These are phyloP conservation scores for Anguilla anguilla DNA, from an alignment of 2,797 vertebrate species.

Conservation along the genomic window DNA sequence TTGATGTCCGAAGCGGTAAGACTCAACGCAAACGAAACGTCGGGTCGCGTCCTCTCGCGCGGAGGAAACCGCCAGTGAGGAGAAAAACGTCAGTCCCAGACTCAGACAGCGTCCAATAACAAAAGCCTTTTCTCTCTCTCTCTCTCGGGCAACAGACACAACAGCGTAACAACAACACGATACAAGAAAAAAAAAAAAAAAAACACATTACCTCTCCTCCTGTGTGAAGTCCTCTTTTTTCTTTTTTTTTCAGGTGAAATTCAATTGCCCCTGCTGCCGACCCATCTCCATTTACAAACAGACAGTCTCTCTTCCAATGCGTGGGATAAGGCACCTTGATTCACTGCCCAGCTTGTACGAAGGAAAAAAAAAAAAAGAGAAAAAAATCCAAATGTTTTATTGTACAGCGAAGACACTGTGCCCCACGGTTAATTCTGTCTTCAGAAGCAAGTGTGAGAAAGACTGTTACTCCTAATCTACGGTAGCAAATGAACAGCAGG, in stretches of 20 bases:
- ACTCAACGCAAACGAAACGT: slow-evolving; percentile 19
- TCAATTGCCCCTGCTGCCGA: slow-evolving; percentile 1
- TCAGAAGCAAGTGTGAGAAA: background rate
- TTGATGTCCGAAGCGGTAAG: slow-evolving; percentile 20
- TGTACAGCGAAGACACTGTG: background rate
- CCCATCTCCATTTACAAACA: slow-evolving; percentile 7
- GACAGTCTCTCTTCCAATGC: background rate
- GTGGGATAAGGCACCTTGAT: background rate
- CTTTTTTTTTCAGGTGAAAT: slow-evolving; percentile 17
- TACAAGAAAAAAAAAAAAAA: slow-evolving; percentile 5
- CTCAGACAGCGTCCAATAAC: slow-evolving; percentile 15
- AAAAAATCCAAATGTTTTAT: slow-evolving; percentile 22
- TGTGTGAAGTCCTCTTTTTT: background rate
- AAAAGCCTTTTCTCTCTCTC: slow-evolving; percentile 26
- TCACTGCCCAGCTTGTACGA: background rate
- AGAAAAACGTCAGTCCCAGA: background rate
- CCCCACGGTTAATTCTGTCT: background rate
- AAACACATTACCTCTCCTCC: slow-evolving; percentile 25
- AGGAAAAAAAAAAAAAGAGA: background rate
- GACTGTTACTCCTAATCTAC: background rate
- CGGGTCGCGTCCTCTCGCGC: background rate
- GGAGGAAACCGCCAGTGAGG: background rate
- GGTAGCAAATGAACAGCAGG: slow-evolving; percentile 3
- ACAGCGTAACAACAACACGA: background rate
- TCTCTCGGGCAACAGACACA: background rate